Conservation (phyloP, 2,888 invertebrate genomes). For the Creontiades dilutus region DNA sequence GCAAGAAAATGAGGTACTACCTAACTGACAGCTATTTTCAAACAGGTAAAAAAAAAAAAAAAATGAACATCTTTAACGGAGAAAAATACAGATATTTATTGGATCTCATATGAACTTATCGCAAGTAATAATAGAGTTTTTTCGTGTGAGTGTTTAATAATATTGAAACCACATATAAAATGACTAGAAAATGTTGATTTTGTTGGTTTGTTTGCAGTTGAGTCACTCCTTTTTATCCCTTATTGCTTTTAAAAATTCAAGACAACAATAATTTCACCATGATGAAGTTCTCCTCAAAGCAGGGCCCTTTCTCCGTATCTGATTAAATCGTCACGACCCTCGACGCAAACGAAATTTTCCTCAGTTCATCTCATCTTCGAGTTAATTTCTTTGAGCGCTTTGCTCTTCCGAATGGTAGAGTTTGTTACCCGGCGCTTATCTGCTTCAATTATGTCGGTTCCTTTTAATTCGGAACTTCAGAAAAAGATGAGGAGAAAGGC, state of each 20-base stretch:
- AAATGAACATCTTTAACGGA: too few relatives aligned
- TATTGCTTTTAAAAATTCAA: neutral
- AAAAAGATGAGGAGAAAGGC: neutral
- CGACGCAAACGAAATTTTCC: constrained; percentile 36
- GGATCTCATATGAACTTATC: too few relatives aligned
- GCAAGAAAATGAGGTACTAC: too few relatives aligned
- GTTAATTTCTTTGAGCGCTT: constrained; percentile 36
- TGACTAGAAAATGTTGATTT: too few relatives aligned
- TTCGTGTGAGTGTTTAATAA: too few relatives aligned
- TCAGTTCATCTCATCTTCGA: constrained; percentile 24
- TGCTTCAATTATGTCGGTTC: neutral
- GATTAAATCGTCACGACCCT: neutral
- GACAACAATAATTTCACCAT: constrained; percentile 31
- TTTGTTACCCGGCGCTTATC: neutral
- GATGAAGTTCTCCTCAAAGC: constrained; percentile 15
- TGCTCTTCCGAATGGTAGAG: neutral
- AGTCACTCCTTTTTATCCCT: neutral
- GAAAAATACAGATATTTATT: too few relatives aligned
- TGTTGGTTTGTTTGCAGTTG: too few relatives aligned
- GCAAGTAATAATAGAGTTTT: too few relatives aligned
- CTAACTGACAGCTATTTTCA: too few relatives aligned
- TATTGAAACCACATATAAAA: too few relatives aligned
- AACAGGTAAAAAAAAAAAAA: too few relatives aligned
- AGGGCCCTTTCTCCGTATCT: neutral
- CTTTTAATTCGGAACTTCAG: neutral